Percentiles rank a stretch among this genome's conserved stretches.
Evolutionary conservation across 92 coral and sea anemone genomes (phyloP).

Genomic region (Nematostella vectensis): DNA sequence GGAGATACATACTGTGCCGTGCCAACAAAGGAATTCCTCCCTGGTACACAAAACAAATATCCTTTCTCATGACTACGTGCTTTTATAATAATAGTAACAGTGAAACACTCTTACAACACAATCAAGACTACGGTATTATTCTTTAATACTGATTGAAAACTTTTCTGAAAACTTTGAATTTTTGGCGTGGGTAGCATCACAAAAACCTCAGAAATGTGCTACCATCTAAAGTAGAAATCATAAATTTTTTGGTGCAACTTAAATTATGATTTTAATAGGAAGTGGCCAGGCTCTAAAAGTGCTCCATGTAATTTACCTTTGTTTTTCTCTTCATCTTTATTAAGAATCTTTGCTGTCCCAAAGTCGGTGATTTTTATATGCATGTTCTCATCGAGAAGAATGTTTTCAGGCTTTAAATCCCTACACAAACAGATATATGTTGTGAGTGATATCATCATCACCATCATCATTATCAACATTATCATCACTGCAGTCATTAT

Average conservation of each 20-base stretch:
- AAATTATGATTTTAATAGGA: no score
- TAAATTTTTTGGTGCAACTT: no score
- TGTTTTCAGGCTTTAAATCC: conserved; percentile 95
- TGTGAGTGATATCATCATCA: neutral
- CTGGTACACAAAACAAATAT: conserved; percentile 31
- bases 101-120: no score
- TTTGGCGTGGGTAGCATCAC: no score
- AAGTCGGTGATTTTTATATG: conserved; percentile 97
- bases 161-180: no score
- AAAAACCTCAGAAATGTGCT: no score
- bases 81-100: no score
- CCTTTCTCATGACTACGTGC: no score
- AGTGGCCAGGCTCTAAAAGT: no score
- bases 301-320: conserved; percentile 71
- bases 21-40: conserved; percentile 97
- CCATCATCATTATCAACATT: neutral
- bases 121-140: no score
- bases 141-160: no score
- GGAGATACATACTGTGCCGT: conserved; percentile 99
- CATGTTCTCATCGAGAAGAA: conserved; percentile 91
- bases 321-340: conserved; percentile 35
- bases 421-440: conserved; percentile 39
- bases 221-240: no score
- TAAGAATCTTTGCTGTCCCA: conserved; percentile 98
- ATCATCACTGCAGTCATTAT: neutral